Conservation (phyloP, 1,140 invertebrate genomes). For the Pentalonia nigronervosa region DNA sequence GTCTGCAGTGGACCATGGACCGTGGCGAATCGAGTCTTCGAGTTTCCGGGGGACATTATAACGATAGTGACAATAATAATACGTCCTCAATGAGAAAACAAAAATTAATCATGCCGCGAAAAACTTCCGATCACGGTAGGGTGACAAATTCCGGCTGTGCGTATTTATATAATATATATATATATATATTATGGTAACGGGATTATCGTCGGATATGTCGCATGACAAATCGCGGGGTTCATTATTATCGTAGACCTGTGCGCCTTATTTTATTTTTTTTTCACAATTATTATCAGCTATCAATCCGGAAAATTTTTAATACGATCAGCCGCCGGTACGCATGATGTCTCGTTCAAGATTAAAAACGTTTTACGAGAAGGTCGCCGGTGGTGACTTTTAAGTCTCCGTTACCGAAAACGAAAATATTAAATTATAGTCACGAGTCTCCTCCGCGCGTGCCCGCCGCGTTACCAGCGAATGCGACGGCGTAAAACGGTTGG, state of each 20-base stretch:
- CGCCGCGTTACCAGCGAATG: too few relatives aligned
- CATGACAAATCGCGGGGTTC: slow-evolving; percentile 35
- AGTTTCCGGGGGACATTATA: slow-evolving; percentile 13
- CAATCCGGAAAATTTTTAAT: neutral
- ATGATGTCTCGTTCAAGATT: neutral
- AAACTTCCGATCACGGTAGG: slow-evolving; percentile 49
- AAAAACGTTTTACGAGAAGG: neutral
- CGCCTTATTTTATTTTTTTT: neutral
- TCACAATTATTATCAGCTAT: neutral
- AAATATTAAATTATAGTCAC: neutral
- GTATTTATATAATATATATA: neutral
- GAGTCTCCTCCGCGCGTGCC: too few relatives aligned
- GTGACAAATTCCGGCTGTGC: slow-evolving; percentile 41
- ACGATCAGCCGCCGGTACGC: slow-evolving; percentile 4
- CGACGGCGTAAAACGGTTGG: too few relatives aligned
- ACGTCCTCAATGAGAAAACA: slow-evolving; percentile 31
- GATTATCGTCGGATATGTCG: slow-evolving; percentile 40
- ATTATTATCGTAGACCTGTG: neutral
- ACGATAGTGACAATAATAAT: neutral
- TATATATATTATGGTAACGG: neutral
- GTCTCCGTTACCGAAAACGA: neutral
- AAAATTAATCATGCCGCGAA: slow-evolving; percentile 39
- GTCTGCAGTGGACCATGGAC: slow-evolving; percentile 39
- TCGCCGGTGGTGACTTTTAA: neutral
- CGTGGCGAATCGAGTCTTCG: slow-evolving; percentile 50